Percentiles rank a stretch among this genome's conserved stretches.
Conservation (phyloP, 2,888 invertebrate genomes). For the Watsonalla binaria region DNA sequence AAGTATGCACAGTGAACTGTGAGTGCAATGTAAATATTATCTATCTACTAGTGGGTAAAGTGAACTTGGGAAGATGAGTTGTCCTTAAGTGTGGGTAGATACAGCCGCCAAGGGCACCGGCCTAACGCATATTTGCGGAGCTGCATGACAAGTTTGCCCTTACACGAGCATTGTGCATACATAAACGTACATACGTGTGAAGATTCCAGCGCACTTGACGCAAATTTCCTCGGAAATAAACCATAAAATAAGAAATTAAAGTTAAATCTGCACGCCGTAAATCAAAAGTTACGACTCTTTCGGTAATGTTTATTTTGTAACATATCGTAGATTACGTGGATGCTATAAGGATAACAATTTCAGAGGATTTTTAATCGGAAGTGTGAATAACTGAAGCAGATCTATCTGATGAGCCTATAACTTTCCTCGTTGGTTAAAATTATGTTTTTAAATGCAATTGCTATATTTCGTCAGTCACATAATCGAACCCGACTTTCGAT, state of each 20-base stretch:
- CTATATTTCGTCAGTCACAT: background rate
- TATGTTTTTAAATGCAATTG: background rate
- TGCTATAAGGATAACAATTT: background rate
- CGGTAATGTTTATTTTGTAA: constrained; percentile 5
- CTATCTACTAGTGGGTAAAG: background rate
- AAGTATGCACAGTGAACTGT: background rate
- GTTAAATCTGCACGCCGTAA: constrained; percentile 26
- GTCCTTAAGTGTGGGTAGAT: constrained; percentile 11
- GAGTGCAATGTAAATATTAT: background rate
- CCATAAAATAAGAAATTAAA: constrained; percentile 40
- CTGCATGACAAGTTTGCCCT: constrained; percentile 23
- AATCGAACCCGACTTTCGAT: constrained; percentile 21
- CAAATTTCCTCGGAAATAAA: constrained; percentile 45
- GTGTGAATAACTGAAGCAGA: too few relatives aligned
- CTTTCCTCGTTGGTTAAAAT: background rate
- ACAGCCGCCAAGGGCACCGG: constrained; percentile 22
- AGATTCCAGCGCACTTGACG: constrained; percentile 28
- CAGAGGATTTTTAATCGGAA: too few relatives aligned
- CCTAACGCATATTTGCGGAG: constrained; percentile 10
- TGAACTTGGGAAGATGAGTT: constrained; percentile 7
- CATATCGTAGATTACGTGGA: background rate
- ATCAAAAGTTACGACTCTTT: constrained; percentile 17
- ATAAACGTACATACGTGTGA: constrained; percentile 6
- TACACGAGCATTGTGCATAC: constrained; percentile 19
- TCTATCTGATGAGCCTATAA: background rate